Base-by-base conservation (phyloP, 2,113 vertebrate species). In the Rhinoptilus africanus region DNA sequence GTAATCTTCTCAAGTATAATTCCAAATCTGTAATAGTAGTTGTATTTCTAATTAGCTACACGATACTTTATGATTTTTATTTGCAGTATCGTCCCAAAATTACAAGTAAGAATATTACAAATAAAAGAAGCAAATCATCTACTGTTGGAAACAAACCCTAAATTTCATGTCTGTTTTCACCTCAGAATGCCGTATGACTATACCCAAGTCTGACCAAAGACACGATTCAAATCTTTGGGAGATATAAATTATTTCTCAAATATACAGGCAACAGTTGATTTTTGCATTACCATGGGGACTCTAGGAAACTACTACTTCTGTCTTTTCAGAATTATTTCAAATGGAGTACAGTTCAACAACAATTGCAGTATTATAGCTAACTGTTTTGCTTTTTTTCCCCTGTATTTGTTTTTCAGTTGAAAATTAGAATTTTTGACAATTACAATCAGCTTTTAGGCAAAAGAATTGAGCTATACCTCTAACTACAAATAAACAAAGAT, bases 1-100 rank as follows among this genome's bases (percentile, higher is more conserved):
- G 99, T 99, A 98, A 99, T 99, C 97, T 99, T 99, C 74, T 99
- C 99, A 76, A 99, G 98, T 91, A 99, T 99, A 74, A 98, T 96
- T 92, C 97, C 98, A 96, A 99, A 99, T 96, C 99, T 99, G 96
- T 80, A 93, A 82, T 53, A 93, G 60, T 74, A 91, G 47, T 94
- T 78, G 45, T n/a, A 78, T 57, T 4, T 4, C 32, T 41, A 47
- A 84, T 90, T 77, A 80, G 56, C 43, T 41, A 39, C 14, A 8
- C 26, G 50, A 85, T n/a, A 75, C 18, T 75, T 94, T 2, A 91
- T 1, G 2, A 73, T 27, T 85, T 63, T 53, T 67, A 78, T 39
- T 50, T 85, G 47, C 24, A 78, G 4, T 22, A 60, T 47, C 9
- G 7, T 41, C 26, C 30, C 47, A 39, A 89, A 88, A 92, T 59